Percentiles rank a stretch among this genome's conserved stretches.
These are phyloP conservation scores for Poecilia velifera DNA, from an alignment of 2,797 vertebrate genomes.

Conservation along the genomic window DNA sequence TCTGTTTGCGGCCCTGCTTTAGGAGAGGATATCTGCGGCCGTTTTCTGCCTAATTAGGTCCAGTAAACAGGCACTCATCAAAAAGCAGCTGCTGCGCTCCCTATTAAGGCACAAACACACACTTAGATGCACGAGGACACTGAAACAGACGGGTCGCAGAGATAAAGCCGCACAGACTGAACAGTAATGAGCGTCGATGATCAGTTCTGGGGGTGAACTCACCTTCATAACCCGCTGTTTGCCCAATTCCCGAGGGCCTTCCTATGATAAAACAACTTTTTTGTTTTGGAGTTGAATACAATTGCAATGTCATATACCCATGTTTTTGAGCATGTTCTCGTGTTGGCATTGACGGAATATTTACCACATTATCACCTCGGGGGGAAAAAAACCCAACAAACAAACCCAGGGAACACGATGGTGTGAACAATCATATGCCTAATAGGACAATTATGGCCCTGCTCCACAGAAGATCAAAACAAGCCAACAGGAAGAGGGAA, in stretches of 20 bases:
- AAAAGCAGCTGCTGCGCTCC: constrained; percentile 82
- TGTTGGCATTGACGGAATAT: constrained; percentile 29
- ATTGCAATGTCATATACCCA: not conserved
- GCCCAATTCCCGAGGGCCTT: constrained; percentile 31
- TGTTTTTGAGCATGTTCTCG: constrained; percentile 1
- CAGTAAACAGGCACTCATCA: constrained; percentile 83
- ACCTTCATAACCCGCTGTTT: constrained; percentile 56
- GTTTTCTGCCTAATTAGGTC: constrained; percentile 84
- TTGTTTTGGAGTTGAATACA: constrained; percentile 24
- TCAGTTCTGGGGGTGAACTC: constrained; percentile 53
- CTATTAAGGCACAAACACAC: constrained; percentile 74
- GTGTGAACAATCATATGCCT: constrained; percentile 66
- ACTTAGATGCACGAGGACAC: constrained; percentile 45
- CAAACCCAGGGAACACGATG: constrained; percentile 45
- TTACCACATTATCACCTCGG: constrained; percentile 72
- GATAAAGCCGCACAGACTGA: constrained; percentile 60
- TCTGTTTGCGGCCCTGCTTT: constrained; percentile 76
- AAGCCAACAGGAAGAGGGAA: constrained; percentile 43
- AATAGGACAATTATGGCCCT: constrained; percentile 55
- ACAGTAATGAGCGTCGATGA: constrained; percentile 53
- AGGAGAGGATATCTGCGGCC: constrained; percentile 73
- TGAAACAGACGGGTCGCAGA: constrained; percentile 53
- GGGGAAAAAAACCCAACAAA: constrained; percentile 25
- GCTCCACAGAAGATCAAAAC: constrained; percentile 65
- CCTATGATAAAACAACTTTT: not conserved